Evolutionary conservation across 2,888 invertebrate species (phyloP).

Genomic region (Lucinisca nassula): DNA sequence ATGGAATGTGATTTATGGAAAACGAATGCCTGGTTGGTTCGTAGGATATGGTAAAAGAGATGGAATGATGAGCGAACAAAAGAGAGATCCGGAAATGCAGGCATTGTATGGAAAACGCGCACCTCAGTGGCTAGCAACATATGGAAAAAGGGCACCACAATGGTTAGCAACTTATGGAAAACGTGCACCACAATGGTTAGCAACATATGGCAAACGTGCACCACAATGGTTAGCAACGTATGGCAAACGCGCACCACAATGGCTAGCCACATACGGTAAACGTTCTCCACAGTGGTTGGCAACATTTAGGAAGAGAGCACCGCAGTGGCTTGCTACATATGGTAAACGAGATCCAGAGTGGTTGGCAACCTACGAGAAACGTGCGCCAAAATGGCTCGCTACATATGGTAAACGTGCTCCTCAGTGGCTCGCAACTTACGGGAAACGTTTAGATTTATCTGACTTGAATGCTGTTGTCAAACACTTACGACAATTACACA

Average conservation of each 20-base stretch:
- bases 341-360: background rate
- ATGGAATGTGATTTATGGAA: background rate
- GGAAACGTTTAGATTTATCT: background rate
- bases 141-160: background rate
- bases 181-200: background rate
- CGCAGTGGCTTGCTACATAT: background rate
- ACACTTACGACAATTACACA: background rate
- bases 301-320: background rate
- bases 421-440: background rate
- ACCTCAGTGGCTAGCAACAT: background rate
- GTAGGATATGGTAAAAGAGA: background rate
- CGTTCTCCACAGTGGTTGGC: background rate
- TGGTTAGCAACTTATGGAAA: slow-evolving; percentile 5
- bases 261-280: background rate
- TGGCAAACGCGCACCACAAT: background rate
- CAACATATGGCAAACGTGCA: background rate
- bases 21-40: background rate
- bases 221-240: background rate
- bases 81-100: background rate
- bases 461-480: background rate
- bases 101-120: background rate
- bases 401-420: background rate
- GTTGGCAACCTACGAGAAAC: background rate
- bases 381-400: background rate
- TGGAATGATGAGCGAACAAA: background rate